Conservation (phyloP, 2,113 vertebrate species). For the Rhinolophus sinicus region DNA sequence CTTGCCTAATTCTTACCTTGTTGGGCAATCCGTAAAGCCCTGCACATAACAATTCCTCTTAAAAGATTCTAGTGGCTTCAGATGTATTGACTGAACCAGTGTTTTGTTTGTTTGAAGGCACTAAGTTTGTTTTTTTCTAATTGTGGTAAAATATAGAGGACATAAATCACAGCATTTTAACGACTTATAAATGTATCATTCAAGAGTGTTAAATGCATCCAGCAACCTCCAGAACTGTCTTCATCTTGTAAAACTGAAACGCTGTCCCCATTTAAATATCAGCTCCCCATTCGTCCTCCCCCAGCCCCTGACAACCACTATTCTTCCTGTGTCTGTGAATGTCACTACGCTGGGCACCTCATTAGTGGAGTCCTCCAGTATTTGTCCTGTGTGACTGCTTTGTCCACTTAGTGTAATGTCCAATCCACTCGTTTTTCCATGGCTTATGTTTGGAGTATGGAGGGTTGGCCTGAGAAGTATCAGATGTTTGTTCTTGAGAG, state of each 20-base stretch:
- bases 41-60: not conserved
- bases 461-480: not conserved
- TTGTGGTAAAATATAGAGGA: not conserved
- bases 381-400: not conserved
- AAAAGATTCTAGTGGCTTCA: not conserved
- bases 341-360: no score
- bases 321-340: not conserved
- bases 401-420: not conserved
- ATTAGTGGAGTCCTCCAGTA: fast-evolving
- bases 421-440: not conserved
- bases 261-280: fast-evolving
- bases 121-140: not conserved
- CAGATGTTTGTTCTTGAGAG: not conserved
- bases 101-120: not conserved
- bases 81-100: no score
- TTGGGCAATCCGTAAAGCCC: not conserved
- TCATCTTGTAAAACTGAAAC: not conserved
- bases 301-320: no score
- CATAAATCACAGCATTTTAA: not conserved
- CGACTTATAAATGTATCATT: fast-evolving
- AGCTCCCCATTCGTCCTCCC: no score
- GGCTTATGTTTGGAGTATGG: not conserved
- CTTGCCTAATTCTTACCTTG: not conserved
- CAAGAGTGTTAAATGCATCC: not conserved
- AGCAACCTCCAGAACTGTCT: not conserved